A percentile compares a stretch with the other conserved stretches of the same genome.
These are phyloP conservation scores for Hippocampus guttulatus DNA, from an alignment of 2,113 vertebrate genomes.

Conservation along the genomic window DNA sequence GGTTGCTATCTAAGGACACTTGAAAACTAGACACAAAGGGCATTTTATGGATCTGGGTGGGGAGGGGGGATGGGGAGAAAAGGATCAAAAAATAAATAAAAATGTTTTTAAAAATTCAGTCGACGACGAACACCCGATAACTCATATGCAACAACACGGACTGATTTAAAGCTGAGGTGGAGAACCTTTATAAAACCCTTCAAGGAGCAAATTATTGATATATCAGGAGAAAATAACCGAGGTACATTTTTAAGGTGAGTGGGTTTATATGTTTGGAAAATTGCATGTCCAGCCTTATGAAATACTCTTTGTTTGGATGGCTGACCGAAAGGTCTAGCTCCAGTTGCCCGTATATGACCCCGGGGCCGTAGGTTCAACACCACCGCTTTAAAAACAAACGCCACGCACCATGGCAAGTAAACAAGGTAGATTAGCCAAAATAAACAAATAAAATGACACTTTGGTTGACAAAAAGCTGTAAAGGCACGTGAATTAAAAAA, in stretches of 20 bases:
- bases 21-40: constrained; percentile 53
- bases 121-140: constrained; percentile 28
- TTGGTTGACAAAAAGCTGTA: constrained; percentile 59
- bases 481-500: constrained; percentile 60
- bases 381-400: constrained; percentile 32
- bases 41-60: constrained; percentile 16
- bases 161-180: not conserved
- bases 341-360: not conserved
- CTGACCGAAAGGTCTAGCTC: not conserved
- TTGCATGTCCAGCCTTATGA: not conserved
- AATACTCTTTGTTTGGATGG: not conserved
- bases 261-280: not conserved
- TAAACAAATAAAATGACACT: constrained; percentile 33
- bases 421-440: not conserved
- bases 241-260: not conserved
- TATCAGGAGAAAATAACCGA: not conserved
- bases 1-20: constrained; percentile 69
- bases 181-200: not conserved
- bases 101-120: too few species aligned
- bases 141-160: not conserved
- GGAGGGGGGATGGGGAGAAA: not conserved
- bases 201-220: not conserved
- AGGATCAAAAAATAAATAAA: not conserved
- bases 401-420: constrained; percentile 16
- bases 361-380: not conserved